These are phyloP conservation scores for Alectura lathami DNA, from an alignment of 2,113 vertebrate species.

Conservation along the genomic window DNA sequence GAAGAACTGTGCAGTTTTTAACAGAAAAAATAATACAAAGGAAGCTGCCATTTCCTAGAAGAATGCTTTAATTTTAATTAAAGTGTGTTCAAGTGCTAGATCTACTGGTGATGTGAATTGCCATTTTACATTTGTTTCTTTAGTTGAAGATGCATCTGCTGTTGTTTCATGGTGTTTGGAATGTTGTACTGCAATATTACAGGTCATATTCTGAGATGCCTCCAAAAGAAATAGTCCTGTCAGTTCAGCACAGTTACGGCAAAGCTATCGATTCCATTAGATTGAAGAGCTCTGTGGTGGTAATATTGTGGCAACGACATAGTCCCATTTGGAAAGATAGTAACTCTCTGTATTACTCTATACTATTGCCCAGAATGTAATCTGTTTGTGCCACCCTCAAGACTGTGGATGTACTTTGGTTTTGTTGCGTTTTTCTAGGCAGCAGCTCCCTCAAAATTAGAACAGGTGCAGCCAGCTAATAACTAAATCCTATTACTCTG, in stretches of 20 bases:
- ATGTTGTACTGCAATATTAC: not conserved
- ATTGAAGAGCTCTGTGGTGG: slow-evolving; percentile 5
- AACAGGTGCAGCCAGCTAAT: not conserved
- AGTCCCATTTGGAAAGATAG: not conserved
- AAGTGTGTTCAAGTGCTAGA: not conserved
- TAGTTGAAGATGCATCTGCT: not conserved
- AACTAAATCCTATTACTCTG: not conserved
- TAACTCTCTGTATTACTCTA: not conserved
- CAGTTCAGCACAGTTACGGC: not conserved
- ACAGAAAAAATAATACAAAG: not conserved
- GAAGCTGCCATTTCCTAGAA: not conserved
- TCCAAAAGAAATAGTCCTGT: not conserved
- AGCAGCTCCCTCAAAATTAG: not conserved
- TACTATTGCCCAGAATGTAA: not conserved
- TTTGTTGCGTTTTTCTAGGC: not conserved
- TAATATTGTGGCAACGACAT: not conserved
- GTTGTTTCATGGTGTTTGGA: not conserved
- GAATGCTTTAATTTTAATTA: not conserved
- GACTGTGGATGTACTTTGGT: not conserved
- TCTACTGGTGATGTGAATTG: not conserved
- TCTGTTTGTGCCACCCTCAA: not conserved
- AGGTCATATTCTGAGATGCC: not conserved
- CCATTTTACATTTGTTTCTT: not conserved
- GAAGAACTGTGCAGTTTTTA: not conserved
- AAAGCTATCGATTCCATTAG: not conserved